Percentiles rank a stretch among this genome's conserved stretches.
Evolutionary conservation across 1,140 invertebrate species (phyloP).

Genomic region (Arion vulgaris): DNA sequence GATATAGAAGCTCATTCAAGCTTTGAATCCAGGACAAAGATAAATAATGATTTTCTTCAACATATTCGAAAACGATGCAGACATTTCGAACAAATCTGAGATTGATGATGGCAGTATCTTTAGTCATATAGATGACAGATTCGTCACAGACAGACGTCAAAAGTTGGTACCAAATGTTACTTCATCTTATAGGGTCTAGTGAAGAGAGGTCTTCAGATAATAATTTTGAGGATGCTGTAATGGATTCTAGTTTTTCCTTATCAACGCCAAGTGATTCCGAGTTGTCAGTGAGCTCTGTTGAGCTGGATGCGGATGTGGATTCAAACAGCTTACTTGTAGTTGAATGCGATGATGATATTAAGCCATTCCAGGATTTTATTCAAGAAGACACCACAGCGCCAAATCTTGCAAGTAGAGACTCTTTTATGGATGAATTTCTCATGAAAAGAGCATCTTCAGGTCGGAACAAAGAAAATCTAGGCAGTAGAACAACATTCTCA

Average conservation of each 20-base stretch:
- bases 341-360: constrained; percentile 44
- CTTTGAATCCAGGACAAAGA: no score
- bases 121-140: constrained; percentile 60
- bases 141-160: constrained; percentile 52
- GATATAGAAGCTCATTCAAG: no score
- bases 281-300: constrained; percentile 60
- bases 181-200: not conserved
- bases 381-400: constrained; percentile 52
- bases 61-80: not conserved
- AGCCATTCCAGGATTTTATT: constrained; percentile 59
- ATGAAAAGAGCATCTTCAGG: no score
- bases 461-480: not conserved
- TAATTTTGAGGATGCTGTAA: not conserved
- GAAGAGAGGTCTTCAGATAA: not conserved
- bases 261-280: constrained; percentile 64
- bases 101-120: constrained; percentile 46
- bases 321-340: constrained; percentile 44
- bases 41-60: not conserved
- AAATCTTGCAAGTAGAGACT: not conserved
- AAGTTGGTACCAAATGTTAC: not conserved
- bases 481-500: no score
- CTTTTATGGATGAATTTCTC: no score
- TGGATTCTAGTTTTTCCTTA: constrained; percentile 63
- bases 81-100: constrained; percentile 38
- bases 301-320: constrained; percentile 52